Conservation (phyloP, 2,113 vertebrate species). For the Chamaea fasciata region DNA sequence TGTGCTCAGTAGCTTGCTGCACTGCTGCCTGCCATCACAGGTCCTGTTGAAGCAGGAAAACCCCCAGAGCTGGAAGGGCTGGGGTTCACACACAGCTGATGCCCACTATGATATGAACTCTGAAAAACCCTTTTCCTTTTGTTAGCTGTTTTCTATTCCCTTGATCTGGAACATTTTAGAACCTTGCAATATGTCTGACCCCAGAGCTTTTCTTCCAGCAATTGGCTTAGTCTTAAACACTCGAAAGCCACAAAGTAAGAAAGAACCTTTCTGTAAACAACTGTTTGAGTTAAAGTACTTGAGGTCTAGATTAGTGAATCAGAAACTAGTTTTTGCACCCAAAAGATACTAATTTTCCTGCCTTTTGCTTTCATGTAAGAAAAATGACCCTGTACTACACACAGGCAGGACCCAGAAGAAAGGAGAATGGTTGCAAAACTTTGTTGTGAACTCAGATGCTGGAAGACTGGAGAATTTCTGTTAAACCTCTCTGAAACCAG, state of each 20-base stretch:
- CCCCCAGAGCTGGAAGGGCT: accelerated
- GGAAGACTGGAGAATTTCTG: neutral
- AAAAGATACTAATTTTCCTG: neutral
- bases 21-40: neutral
- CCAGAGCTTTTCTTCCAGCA: neutral
- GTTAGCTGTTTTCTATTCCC: neutral
- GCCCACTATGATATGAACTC: neutral
- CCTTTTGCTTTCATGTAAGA: neutral
- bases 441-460: neutral
- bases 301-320: neutral
- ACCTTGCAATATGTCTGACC: neutral
- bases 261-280: neutral
- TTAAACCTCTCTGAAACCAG: neutral
- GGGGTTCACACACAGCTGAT: neutral
- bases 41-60: accelerated
- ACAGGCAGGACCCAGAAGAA: neutral
- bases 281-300: neutral
- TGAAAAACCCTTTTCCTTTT: neutral
- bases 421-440: neutral
- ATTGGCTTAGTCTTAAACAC: neutral
- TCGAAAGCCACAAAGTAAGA: neutral
- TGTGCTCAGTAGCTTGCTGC: neutral
- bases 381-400: neutral
- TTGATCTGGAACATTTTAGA: neutral
- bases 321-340: neutral